phyloP scores from a whole-genome alignment of 2,113 vertebrate species.

The Chloebia gouldiae region DNA sequence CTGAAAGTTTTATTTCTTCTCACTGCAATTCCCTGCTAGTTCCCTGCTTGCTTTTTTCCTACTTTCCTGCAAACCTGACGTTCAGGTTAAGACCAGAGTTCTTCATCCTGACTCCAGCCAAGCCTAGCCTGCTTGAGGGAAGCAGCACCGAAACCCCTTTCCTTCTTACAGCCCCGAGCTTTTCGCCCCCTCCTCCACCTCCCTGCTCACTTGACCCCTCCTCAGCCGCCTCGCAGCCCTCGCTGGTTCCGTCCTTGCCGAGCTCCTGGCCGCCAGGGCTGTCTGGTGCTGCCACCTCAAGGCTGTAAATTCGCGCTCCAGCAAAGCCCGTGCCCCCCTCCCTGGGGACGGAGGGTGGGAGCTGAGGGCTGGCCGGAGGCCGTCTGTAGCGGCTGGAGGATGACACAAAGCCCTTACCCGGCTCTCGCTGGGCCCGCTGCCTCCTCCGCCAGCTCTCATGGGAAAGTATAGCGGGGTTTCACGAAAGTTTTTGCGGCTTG shows the following conservation, averaged over 20 bases:
- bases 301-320: not conserved
- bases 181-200: no score
- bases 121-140: not conserved
- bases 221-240: not conserved
- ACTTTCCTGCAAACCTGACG: not conserved
- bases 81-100: not conserved
- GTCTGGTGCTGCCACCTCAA: not conserved
- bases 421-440: not conserved
- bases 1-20: not conserved
- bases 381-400: rapidly evolving
- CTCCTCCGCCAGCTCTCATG: not conserved
- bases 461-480: rapidly evolving
- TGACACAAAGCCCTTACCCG: not conserved
- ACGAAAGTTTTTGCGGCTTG: not conserved
- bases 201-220: not conserved
- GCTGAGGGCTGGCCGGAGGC: no score
- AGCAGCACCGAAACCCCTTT: rapidly evolving
- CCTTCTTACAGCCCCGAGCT: not conserved
- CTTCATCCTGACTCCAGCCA: not conserved
- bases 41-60: not conserved
- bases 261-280: not conserved
- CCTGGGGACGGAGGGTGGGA: not conserved
- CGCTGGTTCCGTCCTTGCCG: no score
- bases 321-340: rapidly evolving
- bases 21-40: not conserved